These are phyloP conservation scores for Micrasema longulum DNA, from an alignment of 1,140 invertebrate species.

Conservation along the genomic window DNA sequence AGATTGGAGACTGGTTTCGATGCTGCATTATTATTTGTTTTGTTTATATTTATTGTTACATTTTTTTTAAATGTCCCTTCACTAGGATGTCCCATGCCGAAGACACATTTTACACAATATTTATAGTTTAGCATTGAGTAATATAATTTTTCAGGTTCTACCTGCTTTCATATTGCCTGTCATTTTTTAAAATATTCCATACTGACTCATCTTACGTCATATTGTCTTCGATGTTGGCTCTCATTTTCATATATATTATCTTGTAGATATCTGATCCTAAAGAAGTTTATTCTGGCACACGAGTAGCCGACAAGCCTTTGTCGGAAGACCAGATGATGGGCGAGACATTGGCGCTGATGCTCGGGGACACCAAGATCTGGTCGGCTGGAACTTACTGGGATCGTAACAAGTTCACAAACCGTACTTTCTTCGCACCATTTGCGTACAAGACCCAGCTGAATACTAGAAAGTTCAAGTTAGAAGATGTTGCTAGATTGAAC, in stretches of 20 bases:
- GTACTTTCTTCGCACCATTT: slow-evolving; percentile 93
- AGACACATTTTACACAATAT: too few species aligned
- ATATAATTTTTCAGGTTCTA: too few species aligned
- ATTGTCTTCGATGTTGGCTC: neutral
- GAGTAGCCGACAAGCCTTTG: slow-evolving; percentile 87
- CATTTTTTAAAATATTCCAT: neutral
- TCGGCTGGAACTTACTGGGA: slow-evolving; percentile 95
- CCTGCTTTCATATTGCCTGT: too few species aligned
- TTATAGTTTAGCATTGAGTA: too few species aligned
- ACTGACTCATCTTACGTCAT: too few species aligned
- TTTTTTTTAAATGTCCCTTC: too few species aligned
- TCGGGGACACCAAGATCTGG: slow-evolving; percentile 93
- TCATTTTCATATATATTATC: neutral
- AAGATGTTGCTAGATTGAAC: slow-evolving; percentile 87
- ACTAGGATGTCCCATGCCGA: too few species aligned
- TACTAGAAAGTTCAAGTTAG: slow-evolving; percentile 86
- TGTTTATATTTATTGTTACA: too few species aligned
- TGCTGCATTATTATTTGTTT: too few species aligned
- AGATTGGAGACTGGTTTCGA: too few species aligned
- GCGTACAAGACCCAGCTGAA: slow-evolving; percentile 90
- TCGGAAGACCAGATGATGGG: slow-evolving; percentile 96
- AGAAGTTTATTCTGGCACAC: slow-evolving; percentile 93
- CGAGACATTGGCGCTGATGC: slow-evolving; percentile 89
- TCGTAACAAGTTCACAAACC: slow-evolving; percentile 93
- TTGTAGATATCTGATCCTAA: slow-evolving; percentile 88